A percentile compares a stretch with the other conserved stretches of the same genome.
Conservation (phyloP, 1,140 invertebrate species). For the Bombus breviceps region DNA sequence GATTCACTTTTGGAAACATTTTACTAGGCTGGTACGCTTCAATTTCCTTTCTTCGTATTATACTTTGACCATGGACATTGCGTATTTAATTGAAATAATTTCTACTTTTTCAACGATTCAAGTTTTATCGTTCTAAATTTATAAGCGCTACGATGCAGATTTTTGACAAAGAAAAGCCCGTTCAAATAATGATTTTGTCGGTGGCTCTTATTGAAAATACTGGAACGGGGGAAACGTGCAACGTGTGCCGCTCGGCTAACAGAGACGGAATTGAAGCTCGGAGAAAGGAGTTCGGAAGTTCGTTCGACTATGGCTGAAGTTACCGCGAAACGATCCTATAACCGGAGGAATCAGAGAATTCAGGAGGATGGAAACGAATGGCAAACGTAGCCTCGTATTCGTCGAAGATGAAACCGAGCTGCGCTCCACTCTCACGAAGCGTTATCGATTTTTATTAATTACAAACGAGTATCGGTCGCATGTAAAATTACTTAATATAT, state of each 20-base stretch:
- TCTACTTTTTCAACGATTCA: background rate
- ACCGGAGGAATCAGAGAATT: conserved; percentile 16
- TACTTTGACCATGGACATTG: too few species aligned
- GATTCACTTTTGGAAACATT: background rate
- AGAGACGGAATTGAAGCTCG: conserved; percentile 21
- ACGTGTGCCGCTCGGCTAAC: background rate
- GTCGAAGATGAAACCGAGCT: conserved; percentile 11
- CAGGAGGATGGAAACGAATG: background rate
- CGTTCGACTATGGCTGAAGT: conserved; percentile 19
- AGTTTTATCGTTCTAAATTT: too few species aligned
- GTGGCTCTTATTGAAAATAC: conserved; percentile 6
- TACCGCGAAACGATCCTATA: conserved; percentile 36
- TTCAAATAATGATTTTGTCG: background rate
- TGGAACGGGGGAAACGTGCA: background rate
- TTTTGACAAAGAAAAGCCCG: background rate
- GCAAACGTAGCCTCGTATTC: background rate
- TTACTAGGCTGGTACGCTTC: too few species aligned
- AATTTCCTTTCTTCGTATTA: too few species aligned
- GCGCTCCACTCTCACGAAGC: background rate
- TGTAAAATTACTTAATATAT: too few species aligned
- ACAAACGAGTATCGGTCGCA: background rate
- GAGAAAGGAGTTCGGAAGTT: conserved; percentile 32
- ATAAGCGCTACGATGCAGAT: background rate
- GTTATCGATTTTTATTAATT: conserved; percentile 16
- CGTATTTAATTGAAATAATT: background rate